Conservation (phyloP, 35 echinoderm and acorn worm species). For the Ophioderma brevispina region DNA sequence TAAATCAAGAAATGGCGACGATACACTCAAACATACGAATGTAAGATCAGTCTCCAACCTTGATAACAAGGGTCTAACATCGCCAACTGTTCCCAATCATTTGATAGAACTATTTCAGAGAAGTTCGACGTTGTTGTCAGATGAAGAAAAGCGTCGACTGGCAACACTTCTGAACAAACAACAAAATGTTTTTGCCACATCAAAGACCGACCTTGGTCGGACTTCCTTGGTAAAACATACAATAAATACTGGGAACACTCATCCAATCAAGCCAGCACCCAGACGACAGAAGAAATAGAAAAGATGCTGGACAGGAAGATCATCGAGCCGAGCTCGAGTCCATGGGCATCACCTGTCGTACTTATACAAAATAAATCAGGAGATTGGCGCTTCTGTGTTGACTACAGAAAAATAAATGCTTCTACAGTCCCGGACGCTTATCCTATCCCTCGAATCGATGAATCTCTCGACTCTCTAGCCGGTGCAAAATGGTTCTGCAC, state of each 20-base stretch:
- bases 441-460: slow-evolving; percentile 33
- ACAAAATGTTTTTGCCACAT: background rate
- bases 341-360: slow-evolving; percentile 43
- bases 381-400: slow-evolving; percentile 18
- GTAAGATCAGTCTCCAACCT: no score
- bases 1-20: no score
- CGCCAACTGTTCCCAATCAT: no score
- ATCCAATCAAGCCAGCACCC: slow-evolving; percentile 42
- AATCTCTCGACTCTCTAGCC: slow-evolving; percentile 1
- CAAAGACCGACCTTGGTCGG: slow-evolving; percentile 11
- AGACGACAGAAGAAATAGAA: slow-evolving; percentile 6
- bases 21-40: no score
- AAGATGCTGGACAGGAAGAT: background rate
- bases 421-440: slow-evolving; percentile 9
- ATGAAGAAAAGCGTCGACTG: background rate
- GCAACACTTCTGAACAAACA: background rate
- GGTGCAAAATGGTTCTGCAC: slow-evolving; percentile 23
- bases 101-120: background rate
- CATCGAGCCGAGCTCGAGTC: slow-evolving; percentile 33
- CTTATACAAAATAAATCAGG: no score
- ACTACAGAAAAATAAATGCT: slow-evolving; percentile 30
- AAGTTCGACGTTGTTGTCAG: background rate
- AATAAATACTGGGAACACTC: slow-evolving; percentile 35
- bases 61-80: no score
- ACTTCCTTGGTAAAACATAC: slow-evolving; percentile 19